Conservation (phyloP, 2,888 invertebrate genomes). For the Drosophila subsilvestris region DNA sequence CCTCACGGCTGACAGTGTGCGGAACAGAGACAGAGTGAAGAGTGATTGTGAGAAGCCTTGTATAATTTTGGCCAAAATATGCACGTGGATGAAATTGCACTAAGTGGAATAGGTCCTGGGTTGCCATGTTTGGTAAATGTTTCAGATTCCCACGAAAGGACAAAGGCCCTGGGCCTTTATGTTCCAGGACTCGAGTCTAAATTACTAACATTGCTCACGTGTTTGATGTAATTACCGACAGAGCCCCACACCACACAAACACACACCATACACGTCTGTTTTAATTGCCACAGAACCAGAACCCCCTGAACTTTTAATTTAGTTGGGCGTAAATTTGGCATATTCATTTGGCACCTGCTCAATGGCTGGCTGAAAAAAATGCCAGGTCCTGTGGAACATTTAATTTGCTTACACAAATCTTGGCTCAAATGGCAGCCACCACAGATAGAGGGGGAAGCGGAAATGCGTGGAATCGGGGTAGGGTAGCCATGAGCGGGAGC, state of each 20-base stretch:
- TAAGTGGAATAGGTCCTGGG: constrained; percentile 5
- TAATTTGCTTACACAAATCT: constrained; percentile 76
- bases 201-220: constrained; percentile 62
- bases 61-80: constrained; percentile 12
- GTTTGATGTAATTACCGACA: constrained; percentile 44
- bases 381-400: constrained; percentile 40
- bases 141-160: neutral
- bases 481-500: no score
- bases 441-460: no score
- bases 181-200: constrained; percentile 24
- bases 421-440: constrained; percentile 30
- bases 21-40: constrained; percentile 12
- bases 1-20: constrained; percentile 18
- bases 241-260: neutral
- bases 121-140: constrained; percentile 14
- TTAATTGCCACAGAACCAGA: constrained; percentile 30
- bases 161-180: constrained; percentile 13
- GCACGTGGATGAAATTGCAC: constrained; percentile 63
- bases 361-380: constrained; percentile 31
- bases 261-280: constrained; percentile 23
- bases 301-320: constrained; percentile 41
- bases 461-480: no score
- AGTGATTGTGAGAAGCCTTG: no score
- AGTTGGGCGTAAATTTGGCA: constrained; percentile 30
- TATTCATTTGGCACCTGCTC: constrained; percentile 41